phyloP scores from a whole-genome alignment of 2,113 vertebrate genomes.

The Clarias gariepinus region DNA sequence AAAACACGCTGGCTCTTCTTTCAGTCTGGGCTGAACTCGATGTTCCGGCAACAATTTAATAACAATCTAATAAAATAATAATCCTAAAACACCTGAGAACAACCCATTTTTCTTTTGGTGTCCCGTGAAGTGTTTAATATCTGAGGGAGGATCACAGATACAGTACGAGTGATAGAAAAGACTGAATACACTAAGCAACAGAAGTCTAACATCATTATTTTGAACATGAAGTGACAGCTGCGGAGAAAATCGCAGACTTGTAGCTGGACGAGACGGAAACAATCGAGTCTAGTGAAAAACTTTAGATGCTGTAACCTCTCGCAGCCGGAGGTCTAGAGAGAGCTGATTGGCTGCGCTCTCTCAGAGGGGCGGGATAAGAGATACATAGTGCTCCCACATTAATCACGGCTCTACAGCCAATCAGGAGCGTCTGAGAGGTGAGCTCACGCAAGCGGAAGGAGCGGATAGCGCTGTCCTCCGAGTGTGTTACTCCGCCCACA shows the following conservation, averaged over 20 bases:
- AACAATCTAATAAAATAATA: background rate
- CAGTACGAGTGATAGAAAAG: background rate
- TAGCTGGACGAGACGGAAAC: background rate
- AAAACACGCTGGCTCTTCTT: background rate
- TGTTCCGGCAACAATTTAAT: background rate
- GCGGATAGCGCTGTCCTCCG: no score
- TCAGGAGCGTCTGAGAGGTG: no score
- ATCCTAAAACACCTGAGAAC: background rate
- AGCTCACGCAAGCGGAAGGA: no score
- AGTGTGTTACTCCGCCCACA: no score
- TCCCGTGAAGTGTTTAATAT: background rate
- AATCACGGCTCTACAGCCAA: no score
- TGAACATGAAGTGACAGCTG: background rate
- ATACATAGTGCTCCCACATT: no score
- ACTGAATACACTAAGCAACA: background rate
- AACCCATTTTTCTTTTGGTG: background rate
- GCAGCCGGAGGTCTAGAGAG: no score
- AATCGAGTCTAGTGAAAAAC: background rate
- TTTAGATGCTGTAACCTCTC: no score
- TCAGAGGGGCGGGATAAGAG: no score
- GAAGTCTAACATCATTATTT: background rate
- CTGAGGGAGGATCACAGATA: background rate
- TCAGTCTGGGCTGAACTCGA: background rate
- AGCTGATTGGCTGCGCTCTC: no score
- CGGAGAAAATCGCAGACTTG: background rate